These are phyloP conservation scores for Rotaria sp. DNA, from an alignment of 2,888 invertebrate genomes.

Conservation along the genomic window DNA sequence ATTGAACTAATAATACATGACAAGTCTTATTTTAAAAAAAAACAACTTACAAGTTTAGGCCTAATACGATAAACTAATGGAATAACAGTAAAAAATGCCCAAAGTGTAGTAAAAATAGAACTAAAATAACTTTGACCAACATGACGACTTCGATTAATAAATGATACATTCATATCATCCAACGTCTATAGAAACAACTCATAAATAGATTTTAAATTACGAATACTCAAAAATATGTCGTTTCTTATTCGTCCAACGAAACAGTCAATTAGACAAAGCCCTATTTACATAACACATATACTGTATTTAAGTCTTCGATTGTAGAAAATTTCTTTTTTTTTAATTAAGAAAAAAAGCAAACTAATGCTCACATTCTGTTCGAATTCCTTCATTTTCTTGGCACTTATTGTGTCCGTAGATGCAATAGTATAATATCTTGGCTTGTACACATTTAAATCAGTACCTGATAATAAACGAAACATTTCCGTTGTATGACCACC, in stretches of 20 bases:
- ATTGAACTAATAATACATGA: no score
- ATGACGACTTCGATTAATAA: constrained; percentile 35
- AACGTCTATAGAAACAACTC: not conserved
- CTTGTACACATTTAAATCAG: constrained; percentile 62
- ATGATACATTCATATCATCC: not conserved
- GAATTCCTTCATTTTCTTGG: constrained; percentile 61
- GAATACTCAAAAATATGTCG: no score
- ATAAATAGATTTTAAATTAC: no score
- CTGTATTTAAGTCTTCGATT: no score
- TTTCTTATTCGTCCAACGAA: no score
- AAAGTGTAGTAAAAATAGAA: constrained; percentile 70
- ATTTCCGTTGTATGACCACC: constrained; percentile 95
- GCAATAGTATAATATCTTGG: constrained; percentile 74
- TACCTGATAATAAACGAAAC: constrained; percentile 64
- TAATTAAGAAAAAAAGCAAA: not conserved
- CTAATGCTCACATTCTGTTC: constrained; percentile 42
- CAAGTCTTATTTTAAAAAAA: no score
- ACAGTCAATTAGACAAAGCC: no score
- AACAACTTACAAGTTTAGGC: constrained; percentile 64
- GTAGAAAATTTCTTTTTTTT: no score
- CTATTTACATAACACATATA: no score
- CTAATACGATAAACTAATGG: constrained; percentile 65
- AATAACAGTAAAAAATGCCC: constrained; percentile 66
- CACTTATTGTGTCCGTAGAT: constrained; percentile 69
- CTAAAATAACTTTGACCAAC: constrained; percentile 56